Conservation (phyloP, 2,888 invertebrate genomes). For the Sabellastarte sp. region DNA sequence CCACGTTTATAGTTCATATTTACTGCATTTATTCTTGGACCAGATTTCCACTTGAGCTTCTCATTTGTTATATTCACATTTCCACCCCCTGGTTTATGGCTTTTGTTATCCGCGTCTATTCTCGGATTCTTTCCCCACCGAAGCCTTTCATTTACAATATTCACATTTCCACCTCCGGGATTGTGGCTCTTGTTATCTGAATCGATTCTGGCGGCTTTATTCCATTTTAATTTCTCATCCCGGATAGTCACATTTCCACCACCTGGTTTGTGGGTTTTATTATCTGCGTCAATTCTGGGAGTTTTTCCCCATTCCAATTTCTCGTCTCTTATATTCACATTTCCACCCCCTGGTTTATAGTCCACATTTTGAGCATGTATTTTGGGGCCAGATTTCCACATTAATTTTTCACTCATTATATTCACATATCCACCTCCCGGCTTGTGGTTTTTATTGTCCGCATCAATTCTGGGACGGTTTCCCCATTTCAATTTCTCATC, state of each 20-base stretch:
- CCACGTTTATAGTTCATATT: neutral
- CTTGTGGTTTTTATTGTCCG: slow-evolving; percentile 5
- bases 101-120: slow-evolving; percentile 30
- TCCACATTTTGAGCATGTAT: slow-evolving; percentile 16
- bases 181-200: slow-evolving; percentile 29
- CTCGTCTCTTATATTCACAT: slow-evolving; percentile 16
- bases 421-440: slow-evolving; percentile 1
- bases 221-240: slow-evolving; percentile 23
- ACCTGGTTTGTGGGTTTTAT: slow-evolving; percentile 21
- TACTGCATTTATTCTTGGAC: neutral
- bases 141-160: slow-evolving; percentile 12
- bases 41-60: neutral
- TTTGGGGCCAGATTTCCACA: neutral
- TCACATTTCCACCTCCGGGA: slow-evolving; percentile 28
- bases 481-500: slow-evolving; percentile 32
- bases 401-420: neutral
- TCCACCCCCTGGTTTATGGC: slow-evolving; percentile 32
- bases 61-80: slow-evolving; percentile 17
- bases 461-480: slow-evolving; percentile 10
- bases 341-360: slow-evolving; percentile 29
- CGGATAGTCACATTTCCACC: slow-evolving; percentile 16
- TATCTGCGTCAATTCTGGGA: slow-evolving; percentile 26
- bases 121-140: slow-evolving; percentile 11
- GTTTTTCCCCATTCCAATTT: slow-evolving; percentile 19
- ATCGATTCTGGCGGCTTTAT: slow-evolving; percentile 28